These are phyloP conservation scores for Perognathus longimembris DNA, from an alignment of 2,113 vertebrate genomes.

Conservation along the genomic window DNA sequence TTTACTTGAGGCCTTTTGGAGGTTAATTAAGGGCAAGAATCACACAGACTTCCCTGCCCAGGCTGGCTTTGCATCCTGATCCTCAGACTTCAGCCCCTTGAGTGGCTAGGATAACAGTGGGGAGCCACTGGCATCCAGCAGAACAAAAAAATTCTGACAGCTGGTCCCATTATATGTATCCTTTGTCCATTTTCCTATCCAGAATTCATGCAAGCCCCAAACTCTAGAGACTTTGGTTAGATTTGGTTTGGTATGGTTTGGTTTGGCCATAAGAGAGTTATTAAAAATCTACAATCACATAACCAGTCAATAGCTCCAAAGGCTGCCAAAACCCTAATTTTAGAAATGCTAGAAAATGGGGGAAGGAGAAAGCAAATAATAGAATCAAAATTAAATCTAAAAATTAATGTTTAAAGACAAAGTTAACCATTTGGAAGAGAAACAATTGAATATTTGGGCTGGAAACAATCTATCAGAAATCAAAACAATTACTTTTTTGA, in stretches of 20 bases:
- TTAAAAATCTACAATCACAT: constrained; percentile 43
- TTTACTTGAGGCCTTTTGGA: no score
- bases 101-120: no score
- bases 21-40: no score
- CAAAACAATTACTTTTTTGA: constrained; percentile 16
- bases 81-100: no score
- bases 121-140: no score
- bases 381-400: constrained; percentile 13
- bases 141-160: neutral
- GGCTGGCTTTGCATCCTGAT: no score
- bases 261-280: constrained; percentile 34
- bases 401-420: neutral
- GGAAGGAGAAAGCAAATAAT: neutral
- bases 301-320: neutral
- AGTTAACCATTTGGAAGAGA: neutral
- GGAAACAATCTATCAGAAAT: neutral
- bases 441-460: neutral
- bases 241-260: no score
- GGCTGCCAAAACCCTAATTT: constrained; percentile 31
- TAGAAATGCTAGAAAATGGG: neutral
- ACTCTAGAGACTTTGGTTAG: neutral
- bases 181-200: constrained; percentile 6
- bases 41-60: no score
- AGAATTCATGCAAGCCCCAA: constrained; percentile 55
- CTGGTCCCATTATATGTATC: neutral